A percentile compares a stretch with the other conserved stretches of the same genome.
Evolutionary conservation across 2,888 invertebrate genomes (phyloP).

Genomic region (Agrochola macilenta): DNA sequence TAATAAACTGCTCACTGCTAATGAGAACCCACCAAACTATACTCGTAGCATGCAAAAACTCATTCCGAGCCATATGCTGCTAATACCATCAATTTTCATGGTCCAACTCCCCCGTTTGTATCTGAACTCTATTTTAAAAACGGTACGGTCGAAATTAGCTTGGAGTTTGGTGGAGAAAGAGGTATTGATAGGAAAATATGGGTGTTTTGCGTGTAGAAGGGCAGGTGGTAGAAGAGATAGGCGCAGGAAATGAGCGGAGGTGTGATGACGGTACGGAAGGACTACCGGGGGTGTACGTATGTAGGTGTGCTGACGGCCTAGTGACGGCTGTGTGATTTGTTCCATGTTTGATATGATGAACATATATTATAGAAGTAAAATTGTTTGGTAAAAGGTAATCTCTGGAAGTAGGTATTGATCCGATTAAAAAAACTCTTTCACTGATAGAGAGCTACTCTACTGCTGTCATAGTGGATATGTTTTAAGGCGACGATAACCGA

Average conservation of each 20-base stretch:
- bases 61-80: constrained; percentile 65
- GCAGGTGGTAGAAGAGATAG: constrained; percentile 71
- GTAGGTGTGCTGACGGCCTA: neutral
- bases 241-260: constrained; percentile 66
- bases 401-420: no score
- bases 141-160: constrained; percentile 17
- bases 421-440: no score
- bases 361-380: neutral
- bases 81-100: constrained; percentile 71
- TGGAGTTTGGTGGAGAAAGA: constrained; percentile 54
- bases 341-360: constrained; percentile 3
- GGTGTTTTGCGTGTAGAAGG: constrained; percentile 76
- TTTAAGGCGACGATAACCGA: no score
- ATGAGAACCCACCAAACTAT: constrained; percentile 56
- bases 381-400: no score
- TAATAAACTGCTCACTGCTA: constrained; percentile 41
- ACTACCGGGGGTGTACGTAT: constrained; percentile 41
- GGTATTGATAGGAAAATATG: constrained; percentile 79
- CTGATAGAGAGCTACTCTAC: no score
- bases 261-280: constrained; percentile 64
- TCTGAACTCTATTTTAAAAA: neutral
- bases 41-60: constrained; percentile 62
- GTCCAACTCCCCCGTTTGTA: constrained; percentile 22
- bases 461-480: no score
- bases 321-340: constrained; percentile 1